Percentiles rank a stretch among this genome's conserved stretches.
Conservation (phyloP, 1,140 invertebrate genomes). For the Gryllus bimaculatus region DNA sequence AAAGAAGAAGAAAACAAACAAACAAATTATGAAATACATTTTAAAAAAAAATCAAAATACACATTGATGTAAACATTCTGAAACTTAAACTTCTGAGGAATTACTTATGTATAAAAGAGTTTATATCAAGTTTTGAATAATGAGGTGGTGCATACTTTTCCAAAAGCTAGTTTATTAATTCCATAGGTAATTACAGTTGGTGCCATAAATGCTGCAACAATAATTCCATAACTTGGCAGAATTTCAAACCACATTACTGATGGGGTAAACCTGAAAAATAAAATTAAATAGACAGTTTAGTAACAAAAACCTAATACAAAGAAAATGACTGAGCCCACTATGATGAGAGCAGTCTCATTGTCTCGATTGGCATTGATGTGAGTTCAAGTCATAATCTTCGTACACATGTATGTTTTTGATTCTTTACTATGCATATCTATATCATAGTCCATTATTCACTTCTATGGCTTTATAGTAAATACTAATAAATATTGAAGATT, state of each 20-base stretch:
- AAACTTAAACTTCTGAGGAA: not conserved
- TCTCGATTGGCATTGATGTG: no score
- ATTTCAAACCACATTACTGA: conserved; percentile 53
- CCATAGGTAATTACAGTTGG: conserved; percentile 47
- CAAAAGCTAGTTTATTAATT: conserved; percentile 43
- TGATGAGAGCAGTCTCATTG: no score
- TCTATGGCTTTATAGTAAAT: no score
- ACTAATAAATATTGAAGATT: no score
- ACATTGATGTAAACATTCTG: not conserved
- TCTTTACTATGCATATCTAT: no score
- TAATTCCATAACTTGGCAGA: conserved; percentile 45
- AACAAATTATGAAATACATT: not conserved
- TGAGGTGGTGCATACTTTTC: conserved; percentile 41
- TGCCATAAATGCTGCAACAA: conserved; percentile 41
- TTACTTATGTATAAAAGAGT: not conserved
- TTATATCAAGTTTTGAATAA: not conserved
- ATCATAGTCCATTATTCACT: no score
- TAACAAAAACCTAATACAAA: not conserved
- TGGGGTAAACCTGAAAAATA: not conserved
- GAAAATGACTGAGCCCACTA: not conserved
- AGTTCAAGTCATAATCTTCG: no score
- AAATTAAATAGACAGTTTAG: not conserved
- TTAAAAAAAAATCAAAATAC: not conserved
- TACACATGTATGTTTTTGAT: no score
- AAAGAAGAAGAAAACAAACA: no score